Evolutionary conservation across 2,113 vertebrate species (phyloP).

Genomic region (Podiceps cristatus): DNA sequence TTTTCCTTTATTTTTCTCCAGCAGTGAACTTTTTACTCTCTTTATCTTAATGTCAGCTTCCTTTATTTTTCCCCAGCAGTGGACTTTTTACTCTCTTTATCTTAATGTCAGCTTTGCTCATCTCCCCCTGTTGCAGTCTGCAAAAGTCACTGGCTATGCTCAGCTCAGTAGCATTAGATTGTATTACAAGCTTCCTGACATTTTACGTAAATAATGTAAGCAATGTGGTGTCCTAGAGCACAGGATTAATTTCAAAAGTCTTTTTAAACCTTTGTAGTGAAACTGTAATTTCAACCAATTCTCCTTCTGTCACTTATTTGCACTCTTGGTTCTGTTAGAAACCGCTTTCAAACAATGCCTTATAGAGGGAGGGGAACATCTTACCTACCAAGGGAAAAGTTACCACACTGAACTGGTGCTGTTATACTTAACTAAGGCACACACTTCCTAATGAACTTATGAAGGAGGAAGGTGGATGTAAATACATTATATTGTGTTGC

Average conservation of each 20-base stretch:
- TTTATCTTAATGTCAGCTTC: neutral
- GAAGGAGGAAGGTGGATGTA: neutral
- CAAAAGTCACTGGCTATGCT: neutral
- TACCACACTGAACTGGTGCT: neutral
- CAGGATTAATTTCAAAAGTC: neutral
- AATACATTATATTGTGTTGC: neutral
- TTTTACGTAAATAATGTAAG: neutral
- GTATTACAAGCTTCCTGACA: conserved; percentile 1
- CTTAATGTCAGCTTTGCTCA: neutral
- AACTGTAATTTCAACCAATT: neutral
- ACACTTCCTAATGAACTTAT: neutral
- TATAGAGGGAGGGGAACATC: neutral
- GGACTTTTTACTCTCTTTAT: neutral
- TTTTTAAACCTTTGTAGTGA: neutral
- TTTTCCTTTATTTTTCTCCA: neutral
- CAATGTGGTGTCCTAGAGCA: neutral
- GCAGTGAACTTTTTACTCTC: neutral
- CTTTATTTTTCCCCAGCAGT: neutral
- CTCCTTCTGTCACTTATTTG: neutral
- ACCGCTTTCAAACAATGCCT: neutral
- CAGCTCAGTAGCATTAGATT: neutral
- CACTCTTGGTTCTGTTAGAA: neutral
- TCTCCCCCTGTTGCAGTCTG: neutral
- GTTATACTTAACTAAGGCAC: neutral
- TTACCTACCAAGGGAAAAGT: neutral